Percentiles rank a stretch among this genome's conserved stretches.
Conservation (phyloP, 1,140 invertebrate genomes). For the Globodera rostochiensis region DNA sequence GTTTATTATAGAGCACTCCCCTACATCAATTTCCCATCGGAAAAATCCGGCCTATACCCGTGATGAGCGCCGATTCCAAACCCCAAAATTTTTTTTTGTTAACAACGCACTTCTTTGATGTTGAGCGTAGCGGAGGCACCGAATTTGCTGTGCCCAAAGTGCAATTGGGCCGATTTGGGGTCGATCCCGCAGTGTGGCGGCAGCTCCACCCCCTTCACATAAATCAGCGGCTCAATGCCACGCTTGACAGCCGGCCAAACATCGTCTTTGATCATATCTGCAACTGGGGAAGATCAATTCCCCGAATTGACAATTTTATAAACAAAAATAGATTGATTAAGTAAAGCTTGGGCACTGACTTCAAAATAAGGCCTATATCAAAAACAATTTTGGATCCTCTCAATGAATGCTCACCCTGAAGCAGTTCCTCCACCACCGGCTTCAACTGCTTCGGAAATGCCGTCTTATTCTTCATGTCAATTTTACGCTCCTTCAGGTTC, state of each 20-base stretch:
- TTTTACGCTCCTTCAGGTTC: constrained; percentile 56
- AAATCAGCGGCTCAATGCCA: constrained; percentile 57
- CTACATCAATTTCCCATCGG: no score
- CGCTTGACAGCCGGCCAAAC: constrained; percentile 62
- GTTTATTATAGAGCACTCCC: no score
- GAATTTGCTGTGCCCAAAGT: constrained; percentile 53
- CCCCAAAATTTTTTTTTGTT: constrained; percentile 60
- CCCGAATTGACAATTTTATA: no score
- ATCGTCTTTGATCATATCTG: constrained; percentile 63
- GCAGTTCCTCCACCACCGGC: constrained; percentile 59
- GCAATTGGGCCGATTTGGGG: constrained; percentile 48
- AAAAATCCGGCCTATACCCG: no score
- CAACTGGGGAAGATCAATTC: neutral
- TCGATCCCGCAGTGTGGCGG: constrained; percentile 58
- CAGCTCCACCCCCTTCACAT: constrained; percentile 56
- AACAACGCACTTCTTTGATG: constrained; percentile 39
- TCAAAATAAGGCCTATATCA: no score
- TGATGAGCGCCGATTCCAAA: neutral
- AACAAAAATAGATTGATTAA: no score
- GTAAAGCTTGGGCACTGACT: no score
- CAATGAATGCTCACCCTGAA: constrained; percentile 44
- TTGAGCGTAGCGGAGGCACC: constrained; percentile 53
- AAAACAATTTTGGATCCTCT: constrained; percentile 19
- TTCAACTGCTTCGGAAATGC: constrained; percentile 59
- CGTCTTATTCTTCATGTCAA: constrained; percentile 56